A percentile compares a stretch with the other conserved stretches of the same genome.
Conservation (phyloP, 2,888 invertebrate genomes). For the Himalopsyche tibetana region DNA sequence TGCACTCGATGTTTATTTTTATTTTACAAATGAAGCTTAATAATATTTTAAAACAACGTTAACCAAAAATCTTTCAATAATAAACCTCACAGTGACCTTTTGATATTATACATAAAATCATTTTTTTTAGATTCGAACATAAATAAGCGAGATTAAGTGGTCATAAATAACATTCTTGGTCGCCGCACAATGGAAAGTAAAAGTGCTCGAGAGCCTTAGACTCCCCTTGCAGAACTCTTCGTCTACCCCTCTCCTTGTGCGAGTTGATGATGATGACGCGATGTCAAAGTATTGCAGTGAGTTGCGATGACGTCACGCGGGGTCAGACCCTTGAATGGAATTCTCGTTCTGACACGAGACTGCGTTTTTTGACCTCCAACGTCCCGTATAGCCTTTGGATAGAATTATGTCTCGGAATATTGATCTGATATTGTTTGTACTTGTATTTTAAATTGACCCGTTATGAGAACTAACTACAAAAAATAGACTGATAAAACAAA, state of each 20-base stretch:
- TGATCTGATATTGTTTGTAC: too few relatives aligned
- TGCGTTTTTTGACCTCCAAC: constrained; percentile 34
- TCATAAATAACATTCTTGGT: constrained; percentile 31
- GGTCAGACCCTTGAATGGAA: constrained; percentile 43
- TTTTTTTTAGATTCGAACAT: too few relatives aligned
- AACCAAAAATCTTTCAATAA: too few relatives aligned
- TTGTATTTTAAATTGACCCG: too few relatives aligned
- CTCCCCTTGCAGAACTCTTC: neutral
- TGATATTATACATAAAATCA: too few relatives aligned
- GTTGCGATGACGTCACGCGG: constrained; percentile 31
- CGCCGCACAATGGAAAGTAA: constrained; percentile 32
- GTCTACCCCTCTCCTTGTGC: neutral
- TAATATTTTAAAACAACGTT: too few relatives aligned
- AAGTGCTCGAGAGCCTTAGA: constrained; percentile 8
- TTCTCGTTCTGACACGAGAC: constrained; percentile 15
- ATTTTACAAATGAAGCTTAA: too few relatives aligned
- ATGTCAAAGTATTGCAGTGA: constrained; percentile 23
- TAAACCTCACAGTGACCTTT: too few relatives aligned
- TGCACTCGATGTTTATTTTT: too few relatives aligned
- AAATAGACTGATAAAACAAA: too few relatives aligned
- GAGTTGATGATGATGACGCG: constrained; percentile 19
- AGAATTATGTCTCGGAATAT: too few relatives aligned
- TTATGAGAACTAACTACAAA: too few relatives aligned
- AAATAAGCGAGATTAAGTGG: neutral
- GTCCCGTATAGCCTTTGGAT: neutral